Base-by-base conservation (phyloP, 1,140 invertebrate species). In the Dolichoris vasculosae region DNA sequence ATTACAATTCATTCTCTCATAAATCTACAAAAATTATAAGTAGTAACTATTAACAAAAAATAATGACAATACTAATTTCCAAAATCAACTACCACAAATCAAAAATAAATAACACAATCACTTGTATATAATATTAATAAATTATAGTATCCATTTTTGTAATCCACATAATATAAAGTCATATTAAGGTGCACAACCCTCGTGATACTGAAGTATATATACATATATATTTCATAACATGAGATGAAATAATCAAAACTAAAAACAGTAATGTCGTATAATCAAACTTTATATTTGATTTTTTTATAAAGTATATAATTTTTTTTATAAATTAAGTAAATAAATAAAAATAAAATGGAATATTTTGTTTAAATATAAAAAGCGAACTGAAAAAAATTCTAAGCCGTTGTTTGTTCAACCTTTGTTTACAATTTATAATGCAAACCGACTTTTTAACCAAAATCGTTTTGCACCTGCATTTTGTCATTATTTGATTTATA, bases 271-370 rank as follows among this genome's bases (percentile, higher is more conserved):
- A 51, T 2, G 40, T 2, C 43, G 11, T 59, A 59, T 26, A 55
- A 69, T 69, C 63, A 30, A 83, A 84, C 46, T 84, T 78, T 71
- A 84, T 69, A 63, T 64, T 83, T 46, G 76, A 59, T n/a, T n/a
- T n/a, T n/a, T n/a, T n/a, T n/a, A n/a, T n/a, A n/a, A n/a, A n/a
- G n/a, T n/a, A n/a, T 13, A 48, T 55, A 20, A 73, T 48, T 83
- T 83, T 48, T 83, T 55, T 55, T 32, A 20, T 32, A 73, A 82
- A 83, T 15, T 26, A 38, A 2, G 40, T n/a, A 26, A 51, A n/a
- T 59, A 13, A 43, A 32, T 30, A 35, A 35, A 48, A 13, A 55
- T 71, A 69, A 51, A 73, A 48, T 15, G 35, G 20, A 83, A 32
- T 30, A 15, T 73, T 83, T 83, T n/a, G 11, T 48, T 83, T n/a